Base-by-base conservation (phyloP, 1,140 invertebrate species). In the Drosophila lowei region DNA sequence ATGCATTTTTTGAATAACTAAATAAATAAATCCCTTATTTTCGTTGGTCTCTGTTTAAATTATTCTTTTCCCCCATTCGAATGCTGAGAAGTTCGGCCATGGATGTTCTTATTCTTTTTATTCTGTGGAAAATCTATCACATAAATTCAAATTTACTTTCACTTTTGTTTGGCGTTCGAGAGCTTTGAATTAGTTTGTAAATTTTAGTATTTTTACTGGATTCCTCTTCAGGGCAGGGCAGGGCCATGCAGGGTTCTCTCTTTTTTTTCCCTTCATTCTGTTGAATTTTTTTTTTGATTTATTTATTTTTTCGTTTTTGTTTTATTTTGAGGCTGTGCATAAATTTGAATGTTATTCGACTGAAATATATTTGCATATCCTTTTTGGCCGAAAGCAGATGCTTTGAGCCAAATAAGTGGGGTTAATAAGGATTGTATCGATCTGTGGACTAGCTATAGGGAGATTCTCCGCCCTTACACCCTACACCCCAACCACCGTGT, bases 121-220 rank as follows among this genome's bases (percentile, higher is more conserved):
- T 47, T 30, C 34, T 59, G 60, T 63, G 57, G 54, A 79, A 79
- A 85, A 85, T 85, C 80, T 77, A 84, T 86, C 77, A 85, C 86
- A 74, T 86, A 85, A 85, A 85, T 86, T 85, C 80, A 84, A 84
- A 84, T 85, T 83, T 71, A 66, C 75, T 83, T 84, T 83, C 79
- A 66, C 75, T 83, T 84, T 83, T 83, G 62, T 61, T 65, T 65
- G 73, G 70, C 78, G 58, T 70, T 65, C 34, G 63, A 68, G 80
- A 72, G 58, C 80, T 86, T 86, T 85, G 77, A 85, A 85, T 85
- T 88, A 79, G 83, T 86, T 86, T 83, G 81, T 83, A 83, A 86
- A 88, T 86, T 88, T 80, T 74, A 78, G 81, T 83, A 86, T 88
- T 86, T 78, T 75, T 38, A 11, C 34, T 38, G 11, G 71, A 9